Percentiles rank a stretch among this genome's conserved stretches.
Evolutionary conservation across 2,113 vertebrate species (phyloP).

Genomic region (Calonectris borealis): DNA sequence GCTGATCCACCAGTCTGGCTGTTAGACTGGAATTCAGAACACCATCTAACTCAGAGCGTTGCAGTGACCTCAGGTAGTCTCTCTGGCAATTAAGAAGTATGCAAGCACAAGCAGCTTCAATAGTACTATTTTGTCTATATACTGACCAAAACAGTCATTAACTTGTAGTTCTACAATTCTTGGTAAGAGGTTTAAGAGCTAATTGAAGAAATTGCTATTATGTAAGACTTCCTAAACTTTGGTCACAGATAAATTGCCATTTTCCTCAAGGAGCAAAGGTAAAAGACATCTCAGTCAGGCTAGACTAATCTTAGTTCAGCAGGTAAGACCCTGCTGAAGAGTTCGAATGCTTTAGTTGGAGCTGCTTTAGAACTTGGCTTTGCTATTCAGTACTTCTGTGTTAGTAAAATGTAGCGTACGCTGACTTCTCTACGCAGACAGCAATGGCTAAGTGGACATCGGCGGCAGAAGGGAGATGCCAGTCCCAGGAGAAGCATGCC

Average conservation of each 20-base stretch:
- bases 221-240: background rate
- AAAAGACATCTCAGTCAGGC: background rate
- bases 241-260: background rate
- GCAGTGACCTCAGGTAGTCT: background rate
- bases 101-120: background rate
- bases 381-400: background rate
- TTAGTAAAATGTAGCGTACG: accelerated
- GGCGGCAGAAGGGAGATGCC: conserved; percentile 22
- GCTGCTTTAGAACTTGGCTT: background rate
- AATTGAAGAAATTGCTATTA: background rate
- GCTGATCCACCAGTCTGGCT: no score
- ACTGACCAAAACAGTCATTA: background rate
- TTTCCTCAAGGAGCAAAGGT: background rate
- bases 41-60: no score
- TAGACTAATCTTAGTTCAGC: background rate
- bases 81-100: background rate
- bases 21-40: background rate
- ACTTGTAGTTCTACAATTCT: background rate
- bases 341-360: background rate
- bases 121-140: background rate
- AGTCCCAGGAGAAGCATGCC: conserved; percentile 60
- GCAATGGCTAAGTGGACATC: conserved; percentile 54
- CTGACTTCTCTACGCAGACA: conserved; percentile 31
- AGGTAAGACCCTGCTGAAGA: background rate
- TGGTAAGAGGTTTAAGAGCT: background rate